A percentile compares a stretch with the other conserved stretches of the same genome.
Conservation (phyloP, 2,888 invertebrate genomes). For the Chloroclystis v-ata region DNA sequence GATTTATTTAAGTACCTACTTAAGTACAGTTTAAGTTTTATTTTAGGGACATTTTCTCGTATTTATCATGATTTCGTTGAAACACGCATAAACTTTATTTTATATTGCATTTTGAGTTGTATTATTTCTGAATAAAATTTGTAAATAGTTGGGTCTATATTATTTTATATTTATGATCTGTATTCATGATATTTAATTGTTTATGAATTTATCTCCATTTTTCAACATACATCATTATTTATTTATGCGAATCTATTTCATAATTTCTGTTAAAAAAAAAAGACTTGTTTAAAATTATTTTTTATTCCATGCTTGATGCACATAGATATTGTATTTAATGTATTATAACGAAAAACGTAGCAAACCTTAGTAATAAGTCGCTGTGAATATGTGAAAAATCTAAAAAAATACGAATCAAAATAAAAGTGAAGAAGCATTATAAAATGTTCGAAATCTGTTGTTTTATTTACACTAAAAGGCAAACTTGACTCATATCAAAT, state of each 20-base stretch:
- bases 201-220: too few relatives aligned
- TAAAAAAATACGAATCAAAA: conserved; percentile 41
- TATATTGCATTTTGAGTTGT: conserved; percentile 19
- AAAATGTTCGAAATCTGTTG: conserved; percentile 33
- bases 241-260: not conserved
- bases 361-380: conserved; percentile 39
- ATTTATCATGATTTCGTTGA: conserved; percentile 21
- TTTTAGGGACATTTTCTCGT: conserved; percentile 21
- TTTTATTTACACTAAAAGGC: too few relatives aligned
- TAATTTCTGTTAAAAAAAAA: too few relatives aligned
- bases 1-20: conserved; percentile 48
- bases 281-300: too few relatives aligned
- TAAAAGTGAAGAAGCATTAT: conserved; percentile 39
- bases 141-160: not conserved
- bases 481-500: too few relatives aligned
- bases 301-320: not conserved
- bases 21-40: conserved; percentile 37
- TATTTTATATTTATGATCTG: conserved; percentile 1
- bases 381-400: conserved; percentile 51
- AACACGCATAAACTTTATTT: conserved; percentile 8
- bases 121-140: too few relatives aligned
- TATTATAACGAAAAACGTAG: conserved; percentile 22
- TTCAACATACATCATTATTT: too few relatives aligned
- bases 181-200: not conserved
- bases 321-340: not conserved